Evolutionary conservation across 53 echinoderm and acorn worm species (phyloP), one percentile per base, ranked within the genome.

Genomic region (Patiria pectinifera): DNA sequence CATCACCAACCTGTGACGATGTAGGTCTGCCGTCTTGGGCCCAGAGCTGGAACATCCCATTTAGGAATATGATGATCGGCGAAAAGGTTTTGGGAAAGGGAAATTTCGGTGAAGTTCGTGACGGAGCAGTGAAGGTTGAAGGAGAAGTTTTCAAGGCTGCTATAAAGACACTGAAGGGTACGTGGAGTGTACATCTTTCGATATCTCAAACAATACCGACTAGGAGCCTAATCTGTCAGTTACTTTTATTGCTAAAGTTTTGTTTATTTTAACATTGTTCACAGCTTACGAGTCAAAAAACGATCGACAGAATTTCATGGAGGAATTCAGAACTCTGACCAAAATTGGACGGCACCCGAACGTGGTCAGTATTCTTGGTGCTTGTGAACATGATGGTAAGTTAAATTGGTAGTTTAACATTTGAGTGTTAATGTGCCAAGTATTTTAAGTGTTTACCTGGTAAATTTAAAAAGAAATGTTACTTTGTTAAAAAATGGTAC

Each of bases 311-410:
- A 35, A 35, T 35, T 35, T 35, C 35, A 35, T 35, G 35, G 35
- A 35, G 35, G 35, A 35, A 35, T 86, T 86, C 48, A 72, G 86
- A 72, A 86, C 86, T 13, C n/a, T 86, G 86, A 86, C 74, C 24
- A 71, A 16, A 48, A 71, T 86, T 75, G 86, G 86, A 5, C 21
- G 75, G 19, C 86, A 86, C 86, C 86, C 3, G 35, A 35, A 35
- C 35, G 35, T 35, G 35, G 35, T 35, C 35, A 35, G 35, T 35
- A 35, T 35, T 35, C 35, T 35, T 35, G 35, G 35, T 35, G 35
- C 35, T 35, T 35, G 35, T 35, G 0, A 35, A 35, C 35, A 86
- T 72, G 15, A 26, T 86, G 12, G 86, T 86, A 7, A 26, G 14
- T 47, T 10, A 72, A 16, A 21, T 86, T 11, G 86, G 86, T 23